Conservation (phyloP, 2,113 vertebrate genomes). For the Setophaga coronata region DNA sequence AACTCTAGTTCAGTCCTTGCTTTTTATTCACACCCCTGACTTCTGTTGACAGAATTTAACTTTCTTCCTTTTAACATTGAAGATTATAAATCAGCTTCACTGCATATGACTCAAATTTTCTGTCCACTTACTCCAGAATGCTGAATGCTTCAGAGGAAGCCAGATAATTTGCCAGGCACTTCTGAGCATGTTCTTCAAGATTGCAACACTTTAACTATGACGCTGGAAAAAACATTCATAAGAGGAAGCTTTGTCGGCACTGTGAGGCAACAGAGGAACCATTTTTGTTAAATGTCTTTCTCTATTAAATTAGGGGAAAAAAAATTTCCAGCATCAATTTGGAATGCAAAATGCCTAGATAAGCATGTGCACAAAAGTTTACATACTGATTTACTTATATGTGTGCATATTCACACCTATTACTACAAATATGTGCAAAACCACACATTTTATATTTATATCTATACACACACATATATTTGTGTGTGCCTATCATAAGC, state of each 20-base stretch:
- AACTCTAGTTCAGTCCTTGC: not conserved
- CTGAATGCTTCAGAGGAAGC: not conserved
- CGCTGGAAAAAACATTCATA: not conserved
- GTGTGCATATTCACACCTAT: fast-evolving
- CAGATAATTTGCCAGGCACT: slow-evolving; percentile 13
- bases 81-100: not conserved
- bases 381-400: not conserved
- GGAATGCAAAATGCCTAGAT: not conserved
- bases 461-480: not conserved
- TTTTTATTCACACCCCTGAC: not conserved
- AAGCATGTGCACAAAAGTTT: not conserved
- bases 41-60: not conserved
- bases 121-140: not conserved
- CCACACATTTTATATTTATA: not conserved
- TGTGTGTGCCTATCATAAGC: not conserved
- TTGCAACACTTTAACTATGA: slow-evolving; percentile 52
- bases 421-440: not conserved
- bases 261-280: not conserved
- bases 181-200: slow-evolving; percentile 21
- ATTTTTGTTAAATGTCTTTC: not conserved
- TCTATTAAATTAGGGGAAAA: not conserved
- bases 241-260: slow-evolving; percentile 10
- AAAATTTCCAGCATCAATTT: not conserved
- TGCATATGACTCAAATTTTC: not conserved
- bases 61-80: slow-evolving; percentile 11